A percentile compares a stretch with the other conserved stretches of the same genome.
Evolutionary conservation across 2,113 vertebrate genomes (phyloP).

Genomic region (Trochalopteron elliotii): DNA sequence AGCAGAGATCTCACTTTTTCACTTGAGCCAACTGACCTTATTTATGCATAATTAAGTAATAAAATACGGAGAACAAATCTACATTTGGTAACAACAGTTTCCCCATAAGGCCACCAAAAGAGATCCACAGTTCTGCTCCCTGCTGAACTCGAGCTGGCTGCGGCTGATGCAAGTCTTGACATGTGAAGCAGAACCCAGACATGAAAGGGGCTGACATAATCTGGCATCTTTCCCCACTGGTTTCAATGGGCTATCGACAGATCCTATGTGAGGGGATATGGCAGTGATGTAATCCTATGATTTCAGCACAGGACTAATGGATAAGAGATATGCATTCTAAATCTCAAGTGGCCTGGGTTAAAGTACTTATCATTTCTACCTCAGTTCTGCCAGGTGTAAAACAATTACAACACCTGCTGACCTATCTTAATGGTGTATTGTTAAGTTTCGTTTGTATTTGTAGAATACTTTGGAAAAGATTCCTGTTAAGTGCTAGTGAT

Average conservation of each 20-base stretch:
- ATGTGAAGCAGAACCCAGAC: background rate
- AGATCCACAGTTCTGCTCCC: background rate
- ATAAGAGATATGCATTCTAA: background rate
- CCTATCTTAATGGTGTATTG: background rate
- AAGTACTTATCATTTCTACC: background rate
- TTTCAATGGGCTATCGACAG: slow-evolving; percentile 16
- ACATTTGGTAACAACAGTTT: background rate
- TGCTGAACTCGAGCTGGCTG: background rate
- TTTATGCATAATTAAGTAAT: background rate
- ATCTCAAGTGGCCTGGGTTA: background rate
- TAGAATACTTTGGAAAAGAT: background rate
- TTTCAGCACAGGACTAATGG: slow-evolving; percentile 13
- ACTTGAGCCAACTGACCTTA: background rate
- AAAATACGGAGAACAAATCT: background rate
- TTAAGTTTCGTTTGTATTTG: background rate
- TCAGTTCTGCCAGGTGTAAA: background rate
- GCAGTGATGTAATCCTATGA: slow-evolving; percentile 47
- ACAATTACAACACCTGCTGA: background rate
- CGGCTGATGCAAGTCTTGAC: background rate
- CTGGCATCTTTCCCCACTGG: slow-evolving; percentile 18
- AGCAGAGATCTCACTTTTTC: background rate
- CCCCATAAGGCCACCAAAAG: background rate
- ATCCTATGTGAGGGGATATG: background rate
- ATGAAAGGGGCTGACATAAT: slow-evolving; percentile 1
- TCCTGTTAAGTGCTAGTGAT: background rate